A percentile compares a stretch with the other conserved stretches of the same genome.
These are phyloP conservation scores for Ctena decussata DNA, from an alignment of 2,888 invertebrate species.

Conservation along the genomic window DNA sequence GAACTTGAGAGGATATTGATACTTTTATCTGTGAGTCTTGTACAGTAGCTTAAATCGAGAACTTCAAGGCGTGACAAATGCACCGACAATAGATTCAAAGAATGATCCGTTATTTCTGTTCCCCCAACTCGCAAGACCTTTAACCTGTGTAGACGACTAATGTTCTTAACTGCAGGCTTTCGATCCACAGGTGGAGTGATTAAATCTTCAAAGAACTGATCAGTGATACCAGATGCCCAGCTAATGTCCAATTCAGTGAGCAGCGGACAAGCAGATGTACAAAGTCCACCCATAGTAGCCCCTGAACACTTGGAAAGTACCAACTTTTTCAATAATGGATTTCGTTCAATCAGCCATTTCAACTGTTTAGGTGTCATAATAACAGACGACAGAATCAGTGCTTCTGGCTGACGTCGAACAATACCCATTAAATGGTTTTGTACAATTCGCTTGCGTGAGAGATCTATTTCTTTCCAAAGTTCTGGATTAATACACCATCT, in stretches of 20 bases:
- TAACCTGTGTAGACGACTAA: conserved; percentile 93
- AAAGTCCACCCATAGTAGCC: conserved; percentile 93
- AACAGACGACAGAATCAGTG: conserved; percentile 95
- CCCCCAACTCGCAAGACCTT: conserved; percentile 93
- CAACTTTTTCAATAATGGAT: conserved; percentile 94
- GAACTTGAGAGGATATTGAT: conserved; percentile 88
- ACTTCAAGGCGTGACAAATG: conserved; percentile 89
- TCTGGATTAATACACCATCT: conserved; percentile 93
- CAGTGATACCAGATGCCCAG: conserved; percentile 95
- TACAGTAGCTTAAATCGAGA: conserved; percentile 95
- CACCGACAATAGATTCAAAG: conserved; percentile 88
- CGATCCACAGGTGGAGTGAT: conserved; percentile 95
- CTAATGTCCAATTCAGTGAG: conserved; percentile 92
- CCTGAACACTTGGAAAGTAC: conserved; percentile 91
- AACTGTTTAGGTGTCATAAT: conserved; percentile 95
- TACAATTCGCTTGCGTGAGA: conserved; percentile 90
- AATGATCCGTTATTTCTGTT: conserved; percentile 96
- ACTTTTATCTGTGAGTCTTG: conserved; percentile 95
- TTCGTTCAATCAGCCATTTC: conserved; percentile 95
- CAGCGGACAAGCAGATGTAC: conserved; percentile 94
- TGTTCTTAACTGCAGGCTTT: conserved; percentile 91
- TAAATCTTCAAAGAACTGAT: conserved; percentile 94
- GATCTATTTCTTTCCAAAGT: conserved; percentile 95
- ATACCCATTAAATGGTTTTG: conserved; percentile 93
- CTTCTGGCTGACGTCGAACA: conserved; percentile 95